A percentile compares a stretch with the other conserved stretches of the same genome.
phyloP scores from a whole-genome alignment of 2,888 invertebrate genomes.

The Tiliacea citrago region DNA sequence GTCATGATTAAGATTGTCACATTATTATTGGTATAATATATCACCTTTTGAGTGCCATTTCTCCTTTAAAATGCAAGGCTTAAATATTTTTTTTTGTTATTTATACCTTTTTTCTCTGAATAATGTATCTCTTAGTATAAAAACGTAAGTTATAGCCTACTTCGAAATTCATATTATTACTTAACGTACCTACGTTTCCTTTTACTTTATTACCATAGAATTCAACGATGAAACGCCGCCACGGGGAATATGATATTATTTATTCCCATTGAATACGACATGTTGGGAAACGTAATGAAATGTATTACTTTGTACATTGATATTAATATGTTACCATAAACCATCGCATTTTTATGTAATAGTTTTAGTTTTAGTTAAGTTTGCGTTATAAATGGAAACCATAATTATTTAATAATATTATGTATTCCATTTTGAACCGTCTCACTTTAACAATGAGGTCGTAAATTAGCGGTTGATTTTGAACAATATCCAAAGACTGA shows the following conservation, averaged over 20 bases:
- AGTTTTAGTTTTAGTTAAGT: neutral
- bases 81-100: constrained; percentile 22
- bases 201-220: constrained; percentile 40
- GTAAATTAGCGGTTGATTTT: constrained; percentile 9
- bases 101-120: neutral
- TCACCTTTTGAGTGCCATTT: constrained; percentile 23
- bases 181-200: constrained; percentile 30
- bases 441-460: neutral
- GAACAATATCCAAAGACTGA: constrained; percentile 22
- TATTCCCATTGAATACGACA: constrained; percentile 42
- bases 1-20: constrained; percentile 29
- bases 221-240: constrained; percentile 17
- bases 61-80: neutral
- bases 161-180: constrained; percentile 31
- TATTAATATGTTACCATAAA: neutral
- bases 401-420: neutral
- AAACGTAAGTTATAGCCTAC: constrained; percentile 20
- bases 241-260: constrained; percentile 13
- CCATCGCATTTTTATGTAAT: neutral
- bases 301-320: constrained; percentile 3
- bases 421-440: constrained; percentile 3
- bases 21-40: constrained; percentile 21
- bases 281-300: constrained; percentile 26
- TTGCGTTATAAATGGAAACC: neutral
- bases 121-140: constrained; percentile 7